phyloP scores from a whole-genome alignment of 2,797 vertebrate genomes.

The Sylvia borin region DNA sequence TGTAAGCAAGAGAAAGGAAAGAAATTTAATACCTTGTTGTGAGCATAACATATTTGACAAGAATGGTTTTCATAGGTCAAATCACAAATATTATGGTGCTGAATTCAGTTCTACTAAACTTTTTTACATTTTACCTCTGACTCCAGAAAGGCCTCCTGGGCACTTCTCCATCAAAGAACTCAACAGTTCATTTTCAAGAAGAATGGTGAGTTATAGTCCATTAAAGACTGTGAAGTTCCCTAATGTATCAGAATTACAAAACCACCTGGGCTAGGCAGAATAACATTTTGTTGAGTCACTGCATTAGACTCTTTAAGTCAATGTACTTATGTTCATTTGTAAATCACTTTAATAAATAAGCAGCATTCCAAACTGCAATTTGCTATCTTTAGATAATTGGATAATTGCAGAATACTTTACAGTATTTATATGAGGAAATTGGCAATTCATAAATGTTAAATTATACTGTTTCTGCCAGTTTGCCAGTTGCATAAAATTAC shows the following conservation, averaged over 20 bases:
- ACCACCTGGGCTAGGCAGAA: neutral
- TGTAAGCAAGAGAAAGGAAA: neutral
- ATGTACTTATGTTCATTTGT: neutral
- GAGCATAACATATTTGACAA: neutral
- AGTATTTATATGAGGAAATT: slow-evolving; percentile 32
- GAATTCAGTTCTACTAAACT: neutral
- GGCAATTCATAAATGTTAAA: slow-evolving; percentile 37
- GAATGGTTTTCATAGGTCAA: neutral
- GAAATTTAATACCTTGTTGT: neutral
- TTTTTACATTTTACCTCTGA: neutral
- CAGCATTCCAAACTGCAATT: neutral
- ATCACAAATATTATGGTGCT: neutral
- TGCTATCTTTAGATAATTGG: slow-evolving; percentile 4
- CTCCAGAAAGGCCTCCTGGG: neutral
- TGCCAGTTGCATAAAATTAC: slow-evolving; percentile 29
- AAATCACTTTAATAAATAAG: slow-evolving; percentile 41
- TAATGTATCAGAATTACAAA: neutral
- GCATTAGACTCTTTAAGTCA: neutral
- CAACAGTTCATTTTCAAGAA: neutral
- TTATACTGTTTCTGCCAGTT: slow-evolving; percentile 25
- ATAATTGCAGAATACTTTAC: slow-evolving; percentile 37
- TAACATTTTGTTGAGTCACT: slow-evolving; percentile 23
- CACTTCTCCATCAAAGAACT: neutral
- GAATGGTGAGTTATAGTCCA: neutral
- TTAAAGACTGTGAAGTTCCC: neutral